phyloP scores from a whole-genome alignment of 2,888 invertebrate genomes.

The Ganaspis brasiliensis region DNA sequence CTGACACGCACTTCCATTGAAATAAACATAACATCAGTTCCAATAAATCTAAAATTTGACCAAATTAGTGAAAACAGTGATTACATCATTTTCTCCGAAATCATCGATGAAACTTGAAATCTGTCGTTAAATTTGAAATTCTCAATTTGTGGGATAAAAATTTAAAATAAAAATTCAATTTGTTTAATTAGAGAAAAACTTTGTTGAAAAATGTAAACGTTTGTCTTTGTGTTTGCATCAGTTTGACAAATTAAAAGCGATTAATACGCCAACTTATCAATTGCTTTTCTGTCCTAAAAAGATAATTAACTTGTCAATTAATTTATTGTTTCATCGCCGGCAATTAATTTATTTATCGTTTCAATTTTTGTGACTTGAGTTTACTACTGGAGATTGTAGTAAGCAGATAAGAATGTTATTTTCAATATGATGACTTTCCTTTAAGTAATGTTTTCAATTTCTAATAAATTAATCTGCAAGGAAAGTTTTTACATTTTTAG shows the following conservation, averaged over 20 bases:
- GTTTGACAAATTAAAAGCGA: not conserved
- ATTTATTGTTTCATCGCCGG: not conserved
- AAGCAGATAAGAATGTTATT: not conserved
- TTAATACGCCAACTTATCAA: not conserved
- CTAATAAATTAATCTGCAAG: not conserved
- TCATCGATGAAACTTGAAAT: no score
- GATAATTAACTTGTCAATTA: not conserved
- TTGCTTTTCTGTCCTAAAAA: not conserved
- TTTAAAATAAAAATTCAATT: no score
- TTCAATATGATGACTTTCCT: not conserved
- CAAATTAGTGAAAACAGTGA: no score
- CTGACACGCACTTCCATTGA: not conserved
- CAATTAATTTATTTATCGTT: not conserved
- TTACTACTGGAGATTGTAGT: not conserved
- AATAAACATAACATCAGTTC: no score
- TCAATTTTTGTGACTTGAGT: not conserved
- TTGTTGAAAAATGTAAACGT: no score
- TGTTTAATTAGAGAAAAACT: no score
- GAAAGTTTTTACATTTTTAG: not conserved
- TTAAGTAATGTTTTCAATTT: not conserved
- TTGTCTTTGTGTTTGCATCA: not conserved
- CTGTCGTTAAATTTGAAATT: no score
- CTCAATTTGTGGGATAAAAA: no score
- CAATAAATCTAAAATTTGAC: no score
- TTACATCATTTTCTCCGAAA: not conserved